Evolutionary conservation across 2,113 vertebrate species (phyloP).

Genomic region (Scomber colias): DNA sequence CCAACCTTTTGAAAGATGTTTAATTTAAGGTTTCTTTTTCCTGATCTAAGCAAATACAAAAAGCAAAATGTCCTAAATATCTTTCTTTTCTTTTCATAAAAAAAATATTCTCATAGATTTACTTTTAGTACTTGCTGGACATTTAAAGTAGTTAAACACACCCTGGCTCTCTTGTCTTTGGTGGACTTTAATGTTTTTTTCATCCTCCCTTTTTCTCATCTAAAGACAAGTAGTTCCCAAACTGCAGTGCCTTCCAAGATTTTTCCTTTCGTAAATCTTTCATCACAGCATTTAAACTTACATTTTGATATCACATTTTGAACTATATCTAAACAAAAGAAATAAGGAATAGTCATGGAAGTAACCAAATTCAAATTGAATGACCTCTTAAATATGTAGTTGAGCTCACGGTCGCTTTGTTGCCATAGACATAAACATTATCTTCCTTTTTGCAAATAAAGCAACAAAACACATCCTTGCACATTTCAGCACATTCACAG

Average conservation of each 20-base stretch:
- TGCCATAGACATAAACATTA: neutral
- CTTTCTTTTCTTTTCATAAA: too few relatives aligned
- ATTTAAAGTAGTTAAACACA: neutral
- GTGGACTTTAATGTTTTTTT: neutral
- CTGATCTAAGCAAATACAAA: neutral
- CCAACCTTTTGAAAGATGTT: neutral
- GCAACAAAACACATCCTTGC: neutral
- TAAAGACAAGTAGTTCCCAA: neutral
- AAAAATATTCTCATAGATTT: too few relatives aligned
- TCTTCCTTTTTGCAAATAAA: neutral
- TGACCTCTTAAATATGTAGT: neutral
- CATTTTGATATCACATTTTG: constrained; percentile 18
- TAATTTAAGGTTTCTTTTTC: neutral
- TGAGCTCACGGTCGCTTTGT: neutral
- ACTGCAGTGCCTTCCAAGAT: neutral
- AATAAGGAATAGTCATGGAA: neutral
- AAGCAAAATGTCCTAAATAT: neutral
- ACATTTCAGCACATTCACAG: neutral
- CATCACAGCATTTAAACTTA: constrained; percentile 1
- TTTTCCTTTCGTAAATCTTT: neutral
- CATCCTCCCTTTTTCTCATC: neutral
- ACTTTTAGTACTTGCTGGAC: neutral
- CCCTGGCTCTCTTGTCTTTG: neutral
- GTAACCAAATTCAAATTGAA: constrained; percentile 5
- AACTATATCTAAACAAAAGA: neutral